phyloP scores from a whole-genome alignment of 2,888 invertebrate species.

The Tetheella fluctuosa region DNA sequence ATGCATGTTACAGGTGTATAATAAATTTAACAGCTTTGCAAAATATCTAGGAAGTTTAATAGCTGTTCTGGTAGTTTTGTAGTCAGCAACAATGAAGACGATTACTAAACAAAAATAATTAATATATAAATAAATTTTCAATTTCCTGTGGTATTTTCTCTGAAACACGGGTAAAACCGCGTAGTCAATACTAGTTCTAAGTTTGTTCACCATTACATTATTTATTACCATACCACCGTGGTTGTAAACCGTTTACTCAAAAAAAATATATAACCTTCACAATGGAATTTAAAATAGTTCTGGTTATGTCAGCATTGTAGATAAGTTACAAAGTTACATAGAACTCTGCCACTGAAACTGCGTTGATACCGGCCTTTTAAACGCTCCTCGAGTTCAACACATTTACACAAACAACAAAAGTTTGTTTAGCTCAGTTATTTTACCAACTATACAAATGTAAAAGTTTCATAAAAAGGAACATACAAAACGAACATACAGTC shows the following conservation, averaged over 20 bases:
- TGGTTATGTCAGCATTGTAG: neutral
- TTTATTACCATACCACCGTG: too few relatives aligned
- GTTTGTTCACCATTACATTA: too few relatives aligned
- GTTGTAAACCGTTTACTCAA: too few relatives aligned
- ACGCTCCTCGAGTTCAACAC: neutral
- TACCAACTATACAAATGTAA: neutral
- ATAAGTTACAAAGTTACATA: neutral
- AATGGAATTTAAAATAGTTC: neutral
- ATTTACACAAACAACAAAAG: neutral
- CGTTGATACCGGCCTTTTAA: neutral
- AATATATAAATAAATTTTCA: too few relatives aligned
- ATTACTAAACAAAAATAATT: neutral
- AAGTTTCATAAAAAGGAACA: too few relatives aligned
- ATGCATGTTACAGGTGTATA: constrained; percentile 7
- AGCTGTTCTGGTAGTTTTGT: neutral
- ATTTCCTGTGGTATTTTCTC: too few relatives aligned
- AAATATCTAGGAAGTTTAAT: constrained; percentile 2
- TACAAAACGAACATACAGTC: too few relatives aligned
- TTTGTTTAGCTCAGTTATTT: neutral
- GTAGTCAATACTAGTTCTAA: too few relatives aligned
- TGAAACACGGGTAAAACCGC: too few relatives aligned
- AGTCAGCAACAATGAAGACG: neutral
- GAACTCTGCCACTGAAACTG: neutral
- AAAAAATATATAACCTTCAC: too few relatives aligned
- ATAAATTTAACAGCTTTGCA: constrained; percentile 4